Base-by-base conservation (phyloP, 2,888 invertebrate genomes). In the Pollenia labialis region DNA sequence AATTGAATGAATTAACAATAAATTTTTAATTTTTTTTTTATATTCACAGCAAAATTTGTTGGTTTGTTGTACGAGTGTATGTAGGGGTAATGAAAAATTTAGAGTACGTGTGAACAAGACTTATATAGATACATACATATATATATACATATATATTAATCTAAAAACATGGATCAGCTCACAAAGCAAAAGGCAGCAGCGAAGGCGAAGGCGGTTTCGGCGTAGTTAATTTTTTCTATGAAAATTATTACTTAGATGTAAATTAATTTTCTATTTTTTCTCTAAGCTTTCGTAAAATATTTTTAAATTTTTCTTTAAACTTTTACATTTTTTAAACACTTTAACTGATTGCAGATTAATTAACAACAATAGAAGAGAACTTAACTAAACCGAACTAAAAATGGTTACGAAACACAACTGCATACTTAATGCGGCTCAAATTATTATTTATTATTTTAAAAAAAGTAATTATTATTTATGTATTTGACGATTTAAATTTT, bases 151-250 rank as follows among this genome's bases (percentile, higher is more conserved):
- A 10, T 9, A 0, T 54, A 54, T 76, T 14, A 48, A 62, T 69
- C 40, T 74, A 48, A 79, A 64, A 56, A 60, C 42, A 46, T 52
- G 64, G 46, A 66, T 40, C 23, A 44, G 48, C 44, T 60, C 48
- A 56, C 40, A 52, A 40, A 62, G 60, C 74, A 62, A 74, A 86
- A 86, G 85, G 79, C 83, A 85, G 64, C 66, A 32, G 32, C 32
- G 32, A 2, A 85, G 58, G 68, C 69, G 50, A 86, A 83, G 85
- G 82, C 82, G 75, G 42, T 64, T 79, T 79, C 64, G 58, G 66
- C 32, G 64, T 69, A 64, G 54, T 79, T 66, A 4, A 16, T 79
- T 69, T 42, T 11, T 68, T 18, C 62, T 69, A 18, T 72, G 48
- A 58, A 69, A 62, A 44, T 18, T 32, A 40, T 48, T n/a, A 56